phyloP scores from a whole-genome alignment of 1,140 invertebrate genomes.

The Oedothorax gibbosus region DNA sequence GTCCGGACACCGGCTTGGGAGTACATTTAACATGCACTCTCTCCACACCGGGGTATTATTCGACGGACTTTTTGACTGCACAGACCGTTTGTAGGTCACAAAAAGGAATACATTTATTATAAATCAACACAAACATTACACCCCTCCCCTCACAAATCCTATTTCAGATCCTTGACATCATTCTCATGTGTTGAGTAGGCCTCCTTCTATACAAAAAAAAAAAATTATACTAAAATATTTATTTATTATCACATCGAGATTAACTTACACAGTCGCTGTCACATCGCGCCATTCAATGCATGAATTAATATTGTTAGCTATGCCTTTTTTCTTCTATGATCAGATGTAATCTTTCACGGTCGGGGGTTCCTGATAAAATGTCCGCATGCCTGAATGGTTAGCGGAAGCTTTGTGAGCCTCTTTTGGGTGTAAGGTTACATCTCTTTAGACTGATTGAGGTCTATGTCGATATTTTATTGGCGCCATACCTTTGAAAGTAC shows the following conservation, averaged over 20 bases:
- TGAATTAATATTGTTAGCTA: conserved; percentile 20
- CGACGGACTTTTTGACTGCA: too few relatives aligned
- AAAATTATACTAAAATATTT: conserved; percentile 10
- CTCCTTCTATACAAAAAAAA: too few relatives aligned
- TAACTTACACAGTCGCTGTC: conserved; percentile 4
- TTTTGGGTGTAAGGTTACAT: conserved; percentile 6
- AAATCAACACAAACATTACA: too few relatives aligned
- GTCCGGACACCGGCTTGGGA: too few relatives aligned
- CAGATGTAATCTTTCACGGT: background rate
- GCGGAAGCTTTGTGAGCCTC: background rate
- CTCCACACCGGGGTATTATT: too few relatives aligned
- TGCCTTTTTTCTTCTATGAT: background rate
- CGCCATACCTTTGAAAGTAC: too few relatives aligned
- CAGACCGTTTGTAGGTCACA: too few relatives aligned
- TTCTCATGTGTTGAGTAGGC: too few relatives aligned
- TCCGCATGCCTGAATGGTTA: conserved; percentile 20
- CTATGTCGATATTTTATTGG: background rate
- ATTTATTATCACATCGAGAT: background rate
- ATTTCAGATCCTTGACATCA: too few relatives aligned
- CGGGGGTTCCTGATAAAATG: conserved; percentile 2
- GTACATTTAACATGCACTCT: too few relatives aligned
- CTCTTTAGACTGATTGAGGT: background rate
- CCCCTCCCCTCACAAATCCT: too few relatives aligned
- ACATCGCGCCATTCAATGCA: background rate
- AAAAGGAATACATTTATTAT: too few relatives aligned